A percentile compares a stretch with the other conserved stretches of the same genome.
phyloP scores from a whole-genome alignment of 2,113 vertebrate species.

The Motacilla alba region DNA sequence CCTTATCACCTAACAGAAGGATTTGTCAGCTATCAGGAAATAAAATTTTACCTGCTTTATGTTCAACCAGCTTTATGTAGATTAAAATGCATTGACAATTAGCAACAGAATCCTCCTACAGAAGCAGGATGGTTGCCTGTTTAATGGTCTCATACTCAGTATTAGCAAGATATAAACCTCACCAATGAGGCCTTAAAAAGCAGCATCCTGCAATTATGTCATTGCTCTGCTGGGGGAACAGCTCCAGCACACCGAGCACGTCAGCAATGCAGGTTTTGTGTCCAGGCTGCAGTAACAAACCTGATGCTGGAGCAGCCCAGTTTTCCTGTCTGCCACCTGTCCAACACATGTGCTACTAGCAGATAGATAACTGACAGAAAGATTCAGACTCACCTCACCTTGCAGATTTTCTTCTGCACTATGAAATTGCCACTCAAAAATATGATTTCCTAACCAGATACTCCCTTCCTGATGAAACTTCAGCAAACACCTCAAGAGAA shows the following conservation, averaged over 20 bases:
- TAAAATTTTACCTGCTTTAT: background rate
- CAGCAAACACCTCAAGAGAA: background rate
- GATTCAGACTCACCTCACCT: background rate
- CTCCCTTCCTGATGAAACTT: background rate
- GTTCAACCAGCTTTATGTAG: background rate
- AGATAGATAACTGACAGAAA: background rate
- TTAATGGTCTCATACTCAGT: background rate
- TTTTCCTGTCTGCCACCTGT: background rate
- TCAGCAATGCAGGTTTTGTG: background rate
- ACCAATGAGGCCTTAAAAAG: background rate
- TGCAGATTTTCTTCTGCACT: background rate
- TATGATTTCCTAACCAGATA: background rate
- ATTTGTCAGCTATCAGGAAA: background rate
- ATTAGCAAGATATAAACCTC: background rate
- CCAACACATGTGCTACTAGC: accelerated
- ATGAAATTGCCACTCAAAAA: background rate
- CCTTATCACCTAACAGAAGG: background rate
- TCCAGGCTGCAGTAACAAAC: background rate
- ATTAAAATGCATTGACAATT: background rate
- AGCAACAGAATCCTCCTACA: background rate
- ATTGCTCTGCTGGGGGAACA: background rate
- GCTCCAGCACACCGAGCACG: background rate
- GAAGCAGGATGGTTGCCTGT: background rate
- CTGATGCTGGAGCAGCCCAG: background rate
- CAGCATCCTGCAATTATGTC: background rate